Percentiles rank a stretch among this genome's conserved stretches.
Conservation (phyloP, 1,140 invertebrate genomes). For the Drosophila oshimai region DNA sequence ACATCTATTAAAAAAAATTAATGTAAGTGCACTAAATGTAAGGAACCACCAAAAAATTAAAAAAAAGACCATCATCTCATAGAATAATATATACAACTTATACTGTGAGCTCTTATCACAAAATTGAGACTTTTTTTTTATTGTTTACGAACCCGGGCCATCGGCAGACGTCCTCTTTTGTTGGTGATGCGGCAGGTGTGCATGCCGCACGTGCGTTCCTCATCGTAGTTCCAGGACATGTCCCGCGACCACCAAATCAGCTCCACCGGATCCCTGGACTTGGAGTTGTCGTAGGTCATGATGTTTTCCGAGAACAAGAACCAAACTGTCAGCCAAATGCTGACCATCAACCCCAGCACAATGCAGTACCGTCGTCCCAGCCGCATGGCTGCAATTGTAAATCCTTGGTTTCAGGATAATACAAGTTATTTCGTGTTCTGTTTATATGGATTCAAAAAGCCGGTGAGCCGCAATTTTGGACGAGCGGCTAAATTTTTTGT, state of each 20-base stretch:
- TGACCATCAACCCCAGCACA: not conserved
- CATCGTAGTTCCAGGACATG: constrained; percentile 40
- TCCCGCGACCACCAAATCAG: constrained; percentile 58
- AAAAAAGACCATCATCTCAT: not conserved
- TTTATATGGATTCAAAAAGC: constrained; percentile 21
- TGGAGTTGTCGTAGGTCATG: not conserved
- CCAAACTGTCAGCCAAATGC: not conserved
- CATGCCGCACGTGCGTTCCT: constrained; percentile 37
- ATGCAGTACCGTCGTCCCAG: constrained; percentile 5
- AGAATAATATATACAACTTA: too few relatives aligned
- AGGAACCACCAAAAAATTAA: too few relatives aligned
- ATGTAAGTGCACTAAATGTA: too few relatives aligned
- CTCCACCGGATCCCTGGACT: not conserved
- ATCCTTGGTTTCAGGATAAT: not conserved
- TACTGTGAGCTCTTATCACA: not conserved
- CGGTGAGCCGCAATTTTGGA: not conserved
- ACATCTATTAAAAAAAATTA: too few relatives aligned
- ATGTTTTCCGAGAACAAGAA: not conserved
- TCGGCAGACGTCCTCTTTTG: constrained; percentile 8
- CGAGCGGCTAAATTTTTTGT: not conserved
- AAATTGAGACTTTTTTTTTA: not conserved
- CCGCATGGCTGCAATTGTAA: constrained; percentile 24
- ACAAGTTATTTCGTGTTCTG: too few relatives aligned
- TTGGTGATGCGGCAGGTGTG: constrained; percentile 47
- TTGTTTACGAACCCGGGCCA: constrained; percentile 28